Percentiles rank a stretch among this genome's conserved stretches.
These are phyloP conservation scores for Parthenolecanium corni DNA, from an alignment of 2,888 invertebrate genomes.

Conservation along the genomic window DNA sequence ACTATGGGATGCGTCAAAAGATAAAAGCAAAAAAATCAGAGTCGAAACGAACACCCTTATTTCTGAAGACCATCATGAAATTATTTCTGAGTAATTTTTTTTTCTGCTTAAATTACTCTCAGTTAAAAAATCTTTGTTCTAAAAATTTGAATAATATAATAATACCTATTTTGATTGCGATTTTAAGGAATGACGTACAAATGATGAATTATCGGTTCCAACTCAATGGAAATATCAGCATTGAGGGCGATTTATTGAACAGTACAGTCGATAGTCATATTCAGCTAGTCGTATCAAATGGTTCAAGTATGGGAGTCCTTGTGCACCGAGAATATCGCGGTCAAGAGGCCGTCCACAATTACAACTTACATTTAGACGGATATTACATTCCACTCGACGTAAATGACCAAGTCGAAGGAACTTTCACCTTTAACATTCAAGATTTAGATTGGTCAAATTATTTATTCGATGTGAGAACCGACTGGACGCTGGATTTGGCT, in stretches of 20 bases:
- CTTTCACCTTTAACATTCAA: not conserved
- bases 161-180: not conserved
- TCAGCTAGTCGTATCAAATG: not conserved
- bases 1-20: conserved; percentile 19
- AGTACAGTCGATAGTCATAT: not conserved
- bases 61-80: not conserved
- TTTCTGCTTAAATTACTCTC: not conserved
- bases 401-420: not conserved
- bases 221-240: conserved; percentile 4
- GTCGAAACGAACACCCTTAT: conserved; percentile 2
- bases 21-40: conserved; percentile 5
- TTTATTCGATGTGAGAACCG: conserved; percentile 6
- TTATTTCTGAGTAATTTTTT: conserved; percentile 9
- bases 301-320: not conserved
- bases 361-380: conserved; percentile 4
- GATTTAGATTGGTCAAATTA: not conserved
- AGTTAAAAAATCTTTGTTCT: no score
- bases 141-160: not conserved
- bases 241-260: not conserved
- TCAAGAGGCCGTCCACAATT: not conserved
- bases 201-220: not conserved
- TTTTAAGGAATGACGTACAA: no score
- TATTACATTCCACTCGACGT: not conserved
- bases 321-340: not conserved
- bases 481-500: not conserved